A percentile compares a stretch with the other conserved stretches of the same genome.
Evolutionary conservation across 2,888 invertebrate genomes (phyloP).

Genomic region (Drosophila borealis): DNA sequence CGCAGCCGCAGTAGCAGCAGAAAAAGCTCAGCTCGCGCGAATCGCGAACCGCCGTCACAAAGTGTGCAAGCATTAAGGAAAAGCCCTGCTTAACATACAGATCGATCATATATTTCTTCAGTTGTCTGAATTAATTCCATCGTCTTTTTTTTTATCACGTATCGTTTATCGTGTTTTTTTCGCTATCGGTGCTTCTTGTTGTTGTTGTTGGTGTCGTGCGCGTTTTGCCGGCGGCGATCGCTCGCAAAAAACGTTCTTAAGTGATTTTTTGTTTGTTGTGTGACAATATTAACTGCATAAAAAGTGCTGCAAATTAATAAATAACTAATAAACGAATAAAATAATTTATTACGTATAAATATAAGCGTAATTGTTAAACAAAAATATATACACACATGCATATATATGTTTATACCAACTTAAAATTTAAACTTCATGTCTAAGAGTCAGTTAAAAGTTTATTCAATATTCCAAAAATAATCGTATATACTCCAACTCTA

Average conservation of each 20-base stretch:
- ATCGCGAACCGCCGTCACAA: conserved; percentile 41
- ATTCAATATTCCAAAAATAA: conserved; percentile 18
- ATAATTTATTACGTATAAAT: neutral
- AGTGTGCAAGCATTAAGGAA: conserved; percentile 9
- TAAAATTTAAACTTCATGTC: neutral
- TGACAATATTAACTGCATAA: conserved; percentile 42
- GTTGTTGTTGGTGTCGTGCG: conserved; percentile 25
- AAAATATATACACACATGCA: neutral
- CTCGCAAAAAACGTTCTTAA: conserved; percentile 18
- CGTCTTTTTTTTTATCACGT: conserved; percentile 1
- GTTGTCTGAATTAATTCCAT: conserved; percentile 1
- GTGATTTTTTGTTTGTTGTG: conserved; percentile 71
- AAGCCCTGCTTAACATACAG: conserved; percentile 17
- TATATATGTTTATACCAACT: neutral
- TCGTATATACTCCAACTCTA: conserved; percentile 17
- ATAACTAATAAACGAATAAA: conserved; percentile 3
- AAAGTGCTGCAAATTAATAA: conserved; percentile 26
- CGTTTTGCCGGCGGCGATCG: conserved; percentile 72
- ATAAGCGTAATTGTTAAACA: conserved; percentile 6
- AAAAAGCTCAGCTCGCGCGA: conserved; percentile 65
- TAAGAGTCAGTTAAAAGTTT: conserved; percentile 16
- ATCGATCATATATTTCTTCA: conserved; percentile 22
- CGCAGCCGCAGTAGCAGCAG: conserved; percentile 15
- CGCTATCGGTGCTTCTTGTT: neutral
- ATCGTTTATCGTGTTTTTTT: conserved; percentile 1